These are phyloP conservation scores for Rhabdornis inornatus DNA, from an alignment of 2,113 vertebrate genomes.

Conservation along the genomic window DNA sequence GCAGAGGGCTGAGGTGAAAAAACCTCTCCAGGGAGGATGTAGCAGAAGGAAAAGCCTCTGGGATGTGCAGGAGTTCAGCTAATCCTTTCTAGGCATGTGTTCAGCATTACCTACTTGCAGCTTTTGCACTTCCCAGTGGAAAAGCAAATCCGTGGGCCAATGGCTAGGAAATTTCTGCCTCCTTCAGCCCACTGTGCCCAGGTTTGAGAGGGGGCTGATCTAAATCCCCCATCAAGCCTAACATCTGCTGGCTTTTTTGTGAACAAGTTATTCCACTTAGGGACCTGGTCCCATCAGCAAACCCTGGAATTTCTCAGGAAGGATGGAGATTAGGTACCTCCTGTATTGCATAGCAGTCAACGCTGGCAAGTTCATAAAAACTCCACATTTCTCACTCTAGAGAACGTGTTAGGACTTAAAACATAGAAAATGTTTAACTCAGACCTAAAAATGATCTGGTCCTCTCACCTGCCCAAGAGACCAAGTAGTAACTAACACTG, in stretches of 20 bases:
- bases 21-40: conserved; percentile 27
- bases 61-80: conserved; percentile 23
- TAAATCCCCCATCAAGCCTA: not conserved
- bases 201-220: not conserved
- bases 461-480: not conserved
- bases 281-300: not conserved
- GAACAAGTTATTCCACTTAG: not conserved
- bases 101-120: not conserved
- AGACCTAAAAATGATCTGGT: not conserved
- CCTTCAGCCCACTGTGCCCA: not conserved
- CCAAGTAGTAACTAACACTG: not conserved
- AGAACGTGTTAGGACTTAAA: not conserved
- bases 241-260: not conserved
- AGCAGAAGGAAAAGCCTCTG: conserved; percentile 42
- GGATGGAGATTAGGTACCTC: not conserved
- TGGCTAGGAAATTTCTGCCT: not conserved
- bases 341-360: not conserved
- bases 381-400: not conserved
- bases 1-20: conserved; percentile 43
- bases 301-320: not conserved
- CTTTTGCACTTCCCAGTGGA: not conserved
- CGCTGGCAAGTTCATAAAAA: not conserved
- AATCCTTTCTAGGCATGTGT: conserved; percentile 31
- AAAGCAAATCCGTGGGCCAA: not conserved
- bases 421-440: not conserved